These are phyloP conservation scores for Prochilodus magdalenae DNA, from an alignment of 2,113 vertebrate species.

Conservation along the genomic window DNA sequence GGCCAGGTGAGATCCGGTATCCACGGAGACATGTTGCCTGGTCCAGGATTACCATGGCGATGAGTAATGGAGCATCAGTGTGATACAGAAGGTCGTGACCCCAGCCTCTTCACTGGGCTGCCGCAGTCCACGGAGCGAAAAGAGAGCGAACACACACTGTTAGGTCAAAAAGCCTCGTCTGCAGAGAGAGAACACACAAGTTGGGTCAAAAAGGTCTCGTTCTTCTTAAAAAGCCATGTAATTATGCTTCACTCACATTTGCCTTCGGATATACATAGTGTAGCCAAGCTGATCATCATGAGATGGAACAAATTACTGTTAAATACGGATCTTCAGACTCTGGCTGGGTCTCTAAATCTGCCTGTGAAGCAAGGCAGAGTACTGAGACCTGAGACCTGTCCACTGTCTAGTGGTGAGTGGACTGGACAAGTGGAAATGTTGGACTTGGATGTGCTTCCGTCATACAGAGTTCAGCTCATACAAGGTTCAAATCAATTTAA, in stretches of 20 bases:
- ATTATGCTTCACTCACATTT: slow-evolving; percentile 40
- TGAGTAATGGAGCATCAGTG: slow-evolving; percentile 44
- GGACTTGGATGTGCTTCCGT: no score
- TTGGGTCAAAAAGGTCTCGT: background rate
- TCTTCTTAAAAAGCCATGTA: slow-evolving; percentile 61
- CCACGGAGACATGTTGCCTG: slow-evolving; percentile 19
- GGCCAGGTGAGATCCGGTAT: slow-evolving; percentile 34
- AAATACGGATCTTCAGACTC: background rate
- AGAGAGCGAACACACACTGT: slow-evolving; percentile 31
- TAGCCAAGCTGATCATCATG: slow-evolving; percentile 1
- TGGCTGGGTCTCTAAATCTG: background rate
- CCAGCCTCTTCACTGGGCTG: slow-evolving; percentile 39
- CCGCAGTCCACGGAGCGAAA: background rate
- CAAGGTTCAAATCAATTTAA: background rate
- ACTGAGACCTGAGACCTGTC: background rate
- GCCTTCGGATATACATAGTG: slow-evolving; percentile 23
- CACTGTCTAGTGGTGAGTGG: background rate
- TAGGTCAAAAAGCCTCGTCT: slow-evolving; percentile 18
- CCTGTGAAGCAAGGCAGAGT: no score
- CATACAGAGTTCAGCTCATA: no score
- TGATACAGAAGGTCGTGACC: slow-evolving; percentile 42
- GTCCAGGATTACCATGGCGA: slow-evolving; percentile 42
- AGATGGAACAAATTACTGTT: slow-evolving; percentile 7
- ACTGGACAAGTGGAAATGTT: no score
- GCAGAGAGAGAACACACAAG: background rate